Evolutionary conservation across 2,113 vertebrate species (phyloP), one percentile per base, ranked within the genome.

Genomic region (Cisticola juncidis): DNA sequence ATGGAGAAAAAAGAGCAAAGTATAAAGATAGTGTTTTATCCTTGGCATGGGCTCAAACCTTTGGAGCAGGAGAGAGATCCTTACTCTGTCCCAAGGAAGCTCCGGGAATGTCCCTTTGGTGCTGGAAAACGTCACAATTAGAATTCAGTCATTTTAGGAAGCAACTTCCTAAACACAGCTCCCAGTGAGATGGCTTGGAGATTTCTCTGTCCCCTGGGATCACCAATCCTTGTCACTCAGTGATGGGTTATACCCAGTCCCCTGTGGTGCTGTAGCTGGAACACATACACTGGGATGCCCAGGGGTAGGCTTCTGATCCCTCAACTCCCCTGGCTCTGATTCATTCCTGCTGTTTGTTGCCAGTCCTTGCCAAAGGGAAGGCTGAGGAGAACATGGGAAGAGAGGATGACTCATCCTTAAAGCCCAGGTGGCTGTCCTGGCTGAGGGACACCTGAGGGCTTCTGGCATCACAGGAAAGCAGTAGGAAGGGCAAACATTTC

Each of bases 401-500:
- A 69, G 22, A 8, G 47, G 58, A 56, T 97, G 97, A 97, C 69
- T 97, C 96, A 97, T 58, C 35, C 92, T 36, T 54, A 47, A 78
- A 92, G 72, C 72, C 95, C 97, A 97, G 96, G 92, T 97, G 97
- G 92, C 85, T 40, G 57, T 95, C 87, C 94, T 57, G 84, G 78
- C 82, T 14, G 9, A 88, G 58, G 91, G 89, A 96, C 96, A 97
- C 93, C 96, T 97, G 96, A 97, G 73, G 79, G 58, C 50, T 96
- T 92, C 84, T 19, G 1, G 48, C 5, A 20, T 29, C 70, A 80
- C 94, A 96, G 97, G 95, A 97, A 97, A 95, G 53, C 3, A 0
- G n/a, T 84, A 54, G 81, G 90, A 96, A 96, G 44, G 82, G 95
- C 73, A 93, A 92, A 80, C 12, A 22, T 81, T 87, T 88, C 84